A percentile compares a stretch with the other conserved stretches of the same genome.
phyloP scores from a whole-genome alignment of 2,113 vertebrate genomes.

The Pollachius pollachius region DNA sequence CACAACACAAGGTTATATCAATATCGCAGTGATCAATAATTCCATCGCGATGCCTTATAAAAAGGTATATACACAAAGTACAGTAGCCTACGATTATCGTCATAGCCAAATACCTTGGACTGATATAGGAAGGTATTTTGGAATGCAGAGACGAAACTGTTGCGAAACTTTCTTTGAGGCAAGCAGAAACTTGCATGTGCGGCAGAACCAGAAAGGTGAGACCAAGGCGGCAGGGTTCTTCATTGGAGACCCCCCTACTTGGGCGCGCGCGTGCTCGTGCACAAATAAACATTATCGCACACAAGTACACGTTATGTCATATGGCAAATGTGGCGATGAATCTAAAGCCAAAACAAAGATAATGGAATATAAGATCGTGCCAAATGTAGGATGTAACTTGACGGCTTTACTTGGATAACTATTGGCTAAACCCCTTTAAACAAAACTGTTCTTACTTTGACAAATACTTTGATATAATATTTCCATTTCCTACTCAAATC shows the following conservation, averaged over 20 bases:
- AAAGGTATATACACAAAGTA: too few species aligned
- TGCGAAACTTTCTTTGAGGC: conserved; percentile 58
- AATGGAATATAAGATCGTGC: background rate
- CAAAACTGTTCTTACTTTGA: background rate
- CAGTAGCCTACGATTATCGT: too few species aligned
- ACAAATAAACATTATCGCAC: too few species aligned
- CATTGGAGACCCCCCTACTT: conserved; percentile 9
- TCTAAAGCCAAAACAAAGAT: background rate
- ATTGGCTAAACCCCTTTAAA: background rate
- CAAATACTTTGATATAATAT: background rate
- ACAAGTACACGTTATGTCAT: too few species aligned
- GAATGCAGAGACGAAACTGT: conserved; percentile 67
- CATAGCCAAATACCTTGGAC: too few species aligned
- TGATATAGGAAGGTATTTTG: conserved; percentile 21
- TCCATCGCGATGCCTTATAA: too few species aligned
- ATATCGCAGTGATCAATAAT: too few species aligned
- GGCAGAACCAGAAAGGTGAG: conserved; percentile 70
- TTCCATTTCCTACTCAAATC: background rate
- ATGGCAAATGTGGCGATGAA: background rate
- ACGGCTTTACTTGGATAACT: too few species aligned
- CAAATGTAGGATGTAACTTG: background rate
- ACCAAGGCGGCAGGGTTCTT: conserved; percentile 16
- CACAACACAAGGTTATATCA: too few species aligned
- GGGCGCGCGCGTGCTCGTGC: background rate
- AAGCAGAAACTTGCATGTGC: conserved; percentile 68